Evolutionary conservation across 2,888 invertebrate species (phyloP).

Genomic region (Phorcus lineatus): DNA sequence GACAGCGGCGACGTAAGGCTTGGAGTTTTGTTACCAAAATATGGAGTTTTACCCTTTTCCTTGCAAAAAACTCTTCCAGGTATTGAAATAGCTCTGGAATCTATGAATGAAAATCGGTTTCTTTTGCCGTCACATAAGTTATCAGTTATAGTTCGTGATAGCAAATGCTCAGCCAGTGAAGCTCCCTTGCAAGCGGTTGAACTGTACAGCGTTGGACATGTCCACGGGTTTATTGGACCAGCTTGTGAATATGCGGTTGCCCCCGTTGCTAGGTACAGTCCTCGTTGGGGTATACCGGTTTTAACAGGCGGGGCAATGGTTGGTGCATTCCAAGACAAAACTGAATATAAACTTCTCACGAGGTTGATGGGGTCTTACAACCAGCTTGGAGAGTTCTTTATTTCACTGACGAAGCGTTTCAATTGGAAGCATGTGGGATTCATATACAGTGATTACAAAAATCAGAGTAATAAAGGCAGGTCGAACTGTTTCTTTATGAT

Average conservation of each 20-base stretch:
- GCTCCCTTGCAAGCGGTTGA: background rate
- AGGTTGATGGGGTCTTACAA: background rate
- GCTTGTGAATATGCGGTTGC: background rate
- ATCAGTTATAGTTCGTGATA: background rate
- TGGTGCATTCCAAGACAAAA: background rate
- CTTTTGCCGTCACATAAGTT: background rate
- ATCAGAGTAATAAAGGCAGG: background rate
- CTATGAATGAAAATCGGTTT: background rate
- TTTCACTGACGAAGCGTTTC: background rate
- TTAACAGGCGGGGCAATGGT: background rate
- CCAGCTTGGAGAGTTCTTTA: background rate
- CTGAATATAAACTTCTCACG: background rate
- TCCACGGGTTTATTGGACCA: background rate
- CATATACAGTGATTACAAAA: background rate
- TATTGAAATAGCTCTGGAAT: background rate
- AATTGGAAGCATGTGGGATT: background rate
- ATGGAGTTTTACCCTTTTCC: background rate
- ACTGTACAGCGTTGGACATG: background rate
- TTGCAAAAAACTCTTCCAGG: background rate
- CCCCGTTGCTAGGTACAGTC: background rate
- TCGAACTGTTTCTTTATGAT: background rate
- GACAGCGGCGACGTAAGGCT: background rate
- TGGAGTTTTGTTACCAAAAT: background rate
- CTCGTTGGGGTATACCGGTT: background rate
- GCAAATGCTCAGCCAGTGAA: background rate